A percentile compares a stretch with the other conserved stretches of the same genome.
phyloP scores from a whole-genome alignment of 1,140 invertebrate species.

The Nasonia vitripennis region DNA sequence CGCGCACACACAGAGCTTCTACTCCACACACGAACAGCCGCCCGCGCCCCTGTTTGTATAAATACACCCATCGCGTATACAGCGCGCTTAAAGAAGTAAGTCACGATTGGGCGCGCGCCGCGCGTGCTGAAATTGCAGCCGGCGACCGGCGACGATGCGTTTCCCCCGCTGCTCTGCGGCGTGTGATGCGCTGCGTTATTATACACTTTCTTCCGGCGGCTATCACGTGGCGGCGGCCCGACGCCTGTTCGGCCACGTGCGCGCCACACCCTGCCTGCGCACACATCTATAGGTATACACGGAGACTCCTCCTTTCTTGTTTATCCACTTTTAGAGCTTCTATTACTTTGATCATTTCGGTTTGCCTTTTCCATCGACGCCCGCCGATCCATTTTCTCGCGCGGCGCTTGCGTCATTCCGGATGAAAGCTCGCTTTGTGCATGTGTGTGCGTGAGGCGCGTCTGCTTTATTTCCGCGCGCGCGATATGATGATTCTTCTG shows the following conservation, averaged over 20 bases:
- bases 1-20: not conserved
- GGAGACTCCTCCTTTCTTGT: not conserved
- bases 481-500: too few relatives aligned
- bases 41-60: not conserved
- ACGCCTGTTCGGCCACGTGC: not conserved
- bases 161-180: not conserved
- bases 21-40: not conserved
- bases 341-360: constrained; percentile 20
- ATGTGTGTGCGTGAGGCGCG: too few relatives aligned
- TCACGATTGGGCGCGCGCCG: constrained; percentile 21
- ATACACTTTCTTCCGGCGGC: constrained; percentile 31
- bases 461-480: not conserved
- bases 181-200: not conserved
- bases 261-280: not conserved
- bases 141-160: not conserved
- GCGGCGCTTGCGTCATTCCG: not conserved
- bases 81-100: not conserved
- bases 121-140: constrained; percentile 26
- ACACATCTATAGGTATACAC: not conserved
- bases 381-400: not conserved
- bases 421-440: not conserved
- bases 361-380: not conserved
- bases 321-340: constrained; percentile 17
- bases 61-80: not conserved
- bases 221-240: constrained; percentile 21